Conservation (phyloP, 1,140 invertebrate species). For the Oreohelix idahoensis region DNA sequence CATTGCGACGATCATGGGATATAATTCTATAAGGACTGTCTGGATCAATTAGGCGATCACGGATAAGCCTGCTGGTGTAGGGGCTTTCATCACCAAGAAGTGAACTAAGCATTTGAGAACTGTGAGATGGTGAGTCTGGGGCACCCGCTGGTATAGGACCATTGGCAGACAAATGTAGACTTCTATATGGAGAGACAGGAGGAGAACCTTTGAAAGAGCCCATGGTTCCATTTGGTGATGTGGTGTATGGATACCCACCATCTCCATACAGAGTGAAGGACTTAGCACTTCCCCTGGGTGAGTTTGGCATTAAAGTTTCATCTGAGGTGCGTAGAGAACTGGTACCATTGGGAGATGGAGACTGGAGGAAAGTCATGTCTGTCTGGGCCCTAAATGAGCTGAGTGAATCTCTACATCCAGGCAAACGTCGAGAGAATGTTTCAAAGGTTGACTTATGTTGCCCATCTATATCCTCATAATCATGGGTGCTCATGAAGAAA, state of each 20-base stretch:
- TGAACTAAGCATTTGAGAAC: slow-evolving; percentile 22
- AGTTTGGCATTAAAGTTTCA: slow-evolving; percentile 48
- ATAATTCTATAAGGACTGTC: slow-evolving; percentile 44
- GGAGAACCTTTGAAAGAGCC: slow-evolving; percentile 49
- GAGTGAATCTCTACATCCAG: slow-evolving; percentile 46
- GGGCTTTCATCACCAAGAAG: slow-evolving; percentile 36
- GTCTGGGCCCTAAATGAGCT: slow-evolving; percentile 46
- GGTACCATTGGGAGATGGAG: slow-evolving; percentile 40
- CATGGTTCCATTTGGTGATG: slow-evolving; percentile 43
- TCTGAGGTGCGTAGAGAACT: slow-evolving; percentile 47
- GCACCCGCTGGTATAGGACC: slow-evolving; percentile 10
- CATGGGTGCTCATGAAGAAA: slow-evolving; percentile 53
- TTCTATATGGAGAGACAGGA: slow-evolving; percentile 45
- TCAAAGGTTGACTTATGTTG: slow-evolving; percentile 42
- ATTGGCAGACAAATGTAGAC: slow-evolving; percentile 40
- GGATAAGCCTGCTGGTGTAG: slow-evolving; percentile 39
- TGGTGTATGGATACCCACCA: slow-evolving; percentile 39
- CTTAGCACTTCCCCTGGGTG: slow-evolving; percentile 45
- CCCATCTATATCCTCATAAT: slow-evolving; percentile 60
- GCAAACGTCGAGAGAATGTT: slow-evolving; percentile 38
- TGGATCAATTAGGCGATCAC: slow-evolving; percentile 39
- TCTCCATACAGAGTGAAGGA: slow-evolving; percentile 43
- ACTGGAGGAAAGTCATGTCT: slow-evolving; percentile 46
- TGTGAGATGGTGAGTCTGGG: slow-evolving; percentile 45
- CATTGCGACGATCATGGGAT: slow-evolving; percentile 25